Evolutionary conservation across 2,797 vertebrate genomes (phyloP).

Genomic region (Poecilia wingei): DNA sequence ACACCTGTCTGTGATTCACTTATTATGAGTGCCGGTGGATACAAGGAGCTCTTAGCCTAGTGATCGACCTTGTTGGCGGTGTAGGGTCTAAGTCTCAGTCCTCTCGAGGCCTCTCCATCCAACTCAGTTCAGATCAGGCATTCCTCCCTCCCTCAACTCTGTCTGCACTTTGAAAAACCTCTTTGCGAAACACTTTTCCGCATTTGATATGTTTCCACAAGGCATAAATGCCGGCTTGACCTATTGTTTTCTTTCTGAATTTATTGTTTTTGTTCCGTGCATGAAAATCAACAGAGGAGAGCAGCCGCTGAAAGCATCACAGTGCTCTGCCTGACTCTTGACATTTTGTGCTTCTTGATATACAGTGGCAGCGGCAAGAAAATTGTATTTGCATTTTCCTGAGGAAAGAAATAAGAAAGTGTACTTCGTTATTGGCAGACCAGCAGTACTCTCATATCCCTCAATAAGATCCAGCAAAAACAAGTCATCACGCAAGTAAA

Average conservation of each 20-base stretch:
- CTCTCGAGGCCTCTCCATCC: neutral
- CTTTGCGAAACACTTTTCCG: neutral
- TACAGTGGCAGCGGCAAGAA: neutral
- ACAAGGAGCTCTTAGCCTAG: neutral
- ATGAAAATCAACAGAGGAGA: neutral
- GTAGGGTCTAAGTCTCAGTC: neutral
- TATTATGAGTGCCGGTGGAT: neutral
- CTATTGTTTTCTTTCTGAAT: slow-evolving; percentile 4
- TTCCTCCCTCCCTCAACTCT: neutral
- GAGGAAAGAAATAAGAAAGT: neutral
- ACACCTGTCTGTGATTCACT: neutral
- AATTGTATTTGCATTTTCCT: neutral
- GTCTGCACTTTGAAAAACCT: neutral
- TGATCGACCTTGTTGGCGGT: neutral
- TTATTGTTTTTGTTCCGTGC: slow-evolving; percentile 4
- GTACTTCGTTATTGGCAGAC: neutral
- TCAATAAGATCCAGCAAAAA: neutral
- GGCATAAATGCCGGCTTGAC: neutral
- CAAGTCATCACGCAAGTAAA: neutral
- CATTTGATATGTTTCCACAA: neutral
- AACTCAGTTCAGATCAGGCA: neutral
- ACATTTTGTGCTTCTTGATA: neutral
- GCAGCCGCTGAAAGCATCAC: neutral
- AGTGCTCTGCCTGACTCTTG: neutral
- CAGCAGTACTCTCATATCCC: neutral